These are phyloP conservation scores for Gallinago media DNA, from an alignment of 2,113 vertebrate genomes.

Conservation along the genomic window DNA sequence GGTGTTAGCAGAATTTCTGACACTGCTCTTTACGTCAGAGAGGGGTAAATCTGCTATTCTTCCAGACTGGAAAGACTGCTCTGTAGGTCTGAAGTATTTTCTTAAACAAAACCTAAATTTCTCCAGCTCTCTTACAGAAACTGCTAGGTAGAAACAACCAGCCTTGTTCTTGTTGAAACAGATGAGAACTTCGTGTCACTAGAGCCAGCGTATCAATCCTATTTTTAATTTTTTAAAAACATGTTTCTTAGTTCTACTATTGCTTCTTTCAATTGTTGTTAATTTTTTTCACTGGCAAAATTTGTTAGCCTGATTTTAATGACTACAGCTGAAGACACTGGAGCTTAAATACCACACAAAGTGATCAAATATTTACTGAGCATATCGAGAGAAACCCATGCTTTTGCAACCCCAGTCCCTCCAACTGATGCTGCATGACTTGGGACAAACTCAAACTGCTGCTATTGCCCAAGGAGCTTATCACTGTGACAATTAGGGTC, in stretches of 20 bases:
- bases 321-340: neutral
- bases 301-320: neutral
- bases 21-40: neutral
- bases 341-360: neutral
- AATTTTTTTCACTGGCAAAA: neutral
- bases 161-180: neutral
- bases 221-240: neutral
- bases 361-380: too few species aligned
- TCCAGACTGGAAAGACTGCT: neutral
- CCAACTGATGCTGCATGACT: neutral
- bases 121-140: neutral
- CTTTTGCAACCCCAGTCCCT: too few species aligned
- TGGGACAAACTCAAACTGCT: neutral
- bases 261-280: neutral
- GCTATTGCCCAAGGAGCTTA: neutral
- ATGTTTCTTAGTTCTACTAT: neutral
- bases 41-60: neutral
- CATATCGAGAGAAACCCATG: too few species aligned
- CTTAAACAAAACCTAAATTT: neutral
- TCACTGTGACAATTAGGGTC: neutral
- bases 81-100: neutral
- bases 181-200: neutral
- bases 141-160: neutral
- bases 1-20: neutral
- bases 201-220: neutral